Percentiles rank a stretch among this genome's conserved stretches.
Evolutionary conservation across 2,797 vertebrate species (phyloP).

Genomic region (Spondyliosoma cantharus): DNA sequence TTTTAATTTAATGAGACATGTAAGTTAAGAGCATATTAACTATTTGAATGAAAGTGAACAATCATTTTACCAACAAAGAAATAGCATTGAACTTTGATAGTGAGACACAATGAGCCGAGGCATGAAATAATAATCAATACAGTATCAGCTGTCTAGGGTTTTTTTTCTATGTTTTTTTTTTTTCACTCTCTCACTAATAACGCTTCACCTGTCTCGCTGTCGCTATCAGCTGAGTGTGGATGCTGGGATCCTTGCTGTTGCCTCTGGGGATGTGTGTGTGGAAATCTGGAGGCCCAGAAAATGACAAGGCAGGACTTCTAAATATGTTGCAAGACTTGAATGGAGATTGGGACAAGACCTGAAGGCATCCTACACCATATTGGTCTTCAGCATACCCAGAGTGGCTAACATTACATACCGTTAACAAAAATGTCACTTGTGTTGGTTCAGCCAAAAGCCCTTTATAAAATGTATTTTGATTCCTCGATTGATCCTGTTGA

Average conservation of each 20-base stretch:
- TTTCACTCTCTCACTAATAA: not conserved
- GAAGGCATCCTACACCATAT: not conserved
- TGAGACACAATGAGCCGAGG: not conserved
- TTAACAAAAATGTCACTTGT: not conserved
- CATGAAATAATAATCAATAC: not conserved
- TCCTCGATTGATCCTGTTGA: not conserved
- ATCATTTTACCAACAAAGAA: not conserved
- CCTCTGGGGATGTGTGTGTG: conserved; percentile 85
- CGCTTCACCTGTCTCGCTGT: not conserved
- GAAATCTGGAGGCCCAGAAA: conserved; percentile 89
- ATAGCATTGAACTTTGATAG: not conserved
- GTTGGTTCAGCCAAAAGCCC: not conserved
- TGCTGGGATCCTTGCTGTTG: conserved; percentile 88
- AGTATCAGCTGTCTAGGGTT: not conserved
- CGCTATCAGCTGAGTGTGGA: conserved; percentile 87
- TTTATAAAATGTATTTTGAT: not conserved
- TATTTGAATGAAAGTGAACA: too few relatives aligned
- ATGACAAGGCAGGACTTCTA: conserved; percentile 40
- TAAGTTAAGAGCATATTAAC: not conserved
- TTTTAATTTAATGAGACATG: not conserved
- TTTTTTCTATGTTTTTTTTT: too few relatives aligned
- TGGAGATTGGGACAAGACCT: not conserved
- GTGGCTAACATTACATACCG: not conserved
- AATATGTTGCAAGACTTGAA: not conserved
- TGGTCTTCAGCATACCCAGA: not conserved